These are phyloP conservation scores for Allolobophora icterica DNA, from an alignment of 2,888 invertebrate species.

Conservation along the genomic window DNA sequence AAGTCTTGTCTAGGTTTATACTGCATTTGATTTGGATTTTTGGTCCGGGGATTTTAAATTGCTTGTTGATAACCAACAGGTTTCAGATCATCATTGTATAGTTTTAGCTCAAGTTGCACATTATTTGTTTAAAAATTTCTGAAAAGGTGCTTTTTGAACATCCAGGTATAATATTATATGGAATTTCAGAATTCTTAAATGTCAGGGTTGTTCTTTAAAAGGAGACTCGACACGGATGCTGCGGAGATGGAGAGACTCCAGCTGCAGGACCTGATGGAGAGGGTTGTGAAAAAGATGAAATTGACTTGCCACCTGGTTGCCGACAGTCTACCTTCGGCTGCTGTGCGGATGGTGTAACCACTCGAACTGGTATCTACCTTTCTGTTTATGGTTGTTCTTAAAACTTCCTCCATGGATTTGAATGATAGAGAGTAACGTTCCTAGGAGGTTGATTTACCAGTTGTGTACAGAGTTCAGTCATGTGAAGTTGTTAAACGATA, in stretches of 20 bases:
- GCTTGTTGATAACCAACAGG: too few species aligned
- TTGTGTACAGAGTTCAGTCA: not conserved
- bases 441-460: too few species aligned
- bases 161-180: not conserved
- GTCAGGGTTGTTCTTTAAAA: not conserved
- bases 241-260: conserved; percentile 82
- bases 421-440: not conserved
- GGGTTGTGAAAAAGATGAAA: conserved; percentile 67
- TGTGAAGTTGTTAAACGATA: not conserved
- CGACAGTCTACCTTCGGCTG: conserved; percentile 75
- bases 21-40: too few species aligned
- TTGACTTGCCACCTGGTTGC: conserved; percentile 63
- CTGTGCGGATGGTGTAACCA: conserved; percentile 75
- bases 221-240: conserved; percentile 80
- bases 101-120: too few species aligned
- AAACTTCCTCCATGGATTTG: not conserved
- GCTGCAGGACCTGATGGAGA: conserved; percentile 76
- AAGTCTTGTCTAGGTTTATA: conserved; percentile 58
- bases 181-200: not conserved
- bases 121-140: too few species aligned
- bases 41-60: too few species aligned
- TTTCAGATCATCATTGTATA: too few species aligned
- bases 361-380: conserved; percentile 61
- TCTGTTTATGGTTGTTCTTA: not conserved
- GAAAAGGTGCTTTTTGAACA: not conserved